Conservation (phyloP, 2,888 invertebrate genomes). For the Pimpla rufipes region DNA sequence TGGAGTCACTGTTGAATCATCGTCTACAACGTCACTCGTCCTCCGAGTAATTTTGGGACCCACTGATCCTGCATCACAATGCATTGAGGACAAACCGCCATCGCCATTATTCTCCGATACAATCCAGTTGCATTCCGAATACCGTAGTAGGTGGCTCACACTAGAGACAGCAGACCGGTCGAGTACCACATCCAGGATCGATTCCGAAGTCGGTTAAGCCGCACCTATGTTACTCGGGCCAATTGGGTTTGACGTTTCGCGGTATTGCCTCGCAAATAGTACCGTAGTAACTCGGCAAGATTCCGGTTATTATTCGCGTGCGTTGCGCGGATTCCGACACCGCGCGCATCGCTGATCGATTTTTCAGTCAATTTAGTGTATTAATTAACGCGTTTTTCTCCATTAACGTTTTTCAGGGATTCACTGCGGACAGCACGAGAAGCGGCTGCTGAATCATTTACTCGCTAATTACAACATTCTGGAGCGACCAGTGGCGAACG, state of each 20-base stretch:
- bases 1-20: no score
- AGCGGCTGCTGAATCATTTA: slow-evolving; percentile 93
- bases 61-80: no score
- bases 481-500: slow-evolving; percentile 96
- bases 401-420: slow-evolving; percentile 89
- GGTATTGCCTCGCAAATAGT: slow-evolving; percentile 1
- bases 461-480: slow-evolving; percentile 94
- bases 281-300: background rate
- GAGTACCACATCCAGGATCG: slow-evolving; percentile 39
- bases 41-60: no score
- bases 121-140: slow-evolving; percentile 79
- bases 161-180: slow-evolving; percentile 6
- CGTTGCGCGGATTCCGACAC: no score
- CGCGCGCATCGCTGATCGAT: no score
- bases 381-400: slow-evolving; percentile 41
- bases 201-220: slow-evolving; percentile 68
- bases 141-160: slow-evolving; percentile 53
- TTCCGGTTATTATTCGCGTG: background rate
- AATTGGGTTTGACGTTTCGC: slow-evolving; percentile 64
- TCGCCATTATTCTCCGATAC: slow-evolving; percentile 64
- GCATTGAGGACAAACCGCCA: no score
- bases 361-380: no score
- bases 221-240: slow-evolving; percentile 62
- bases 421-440: slow-evolving; percentile 96
- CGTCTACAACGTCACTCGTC: no score